Evolutionary conservation across 2,888 invertebrate species (phyloP), one percentile per base, ranked within the genome.

Genomic region (Leucophenga montana): DNA sequence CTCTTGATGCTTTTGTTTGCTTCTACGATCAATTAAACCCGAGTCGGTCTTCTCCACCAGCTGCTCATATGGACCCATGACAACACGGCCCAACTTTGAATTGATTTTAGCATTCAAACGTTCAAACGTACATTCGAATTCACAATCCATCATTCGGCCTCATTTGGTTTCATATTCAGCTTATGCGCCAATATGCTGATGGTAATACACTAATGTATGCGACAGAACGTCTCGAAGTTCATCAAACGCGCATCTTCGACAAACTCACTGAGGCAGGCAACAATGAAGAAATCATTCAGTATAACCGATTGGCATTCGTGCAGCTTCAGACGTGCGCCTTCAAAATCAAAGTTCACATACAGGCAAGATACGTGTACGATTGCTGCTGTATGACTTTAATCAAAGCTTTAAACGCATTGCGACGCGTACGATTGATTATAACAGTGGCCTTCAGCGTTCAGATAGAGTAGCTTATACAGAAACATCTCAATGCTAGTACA

Each of bases 21-120:
- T 92, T 89, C 96, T 97, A 84, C 98, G 94, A 90, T 99, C 98
- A 77, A 99, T 96, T 76, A 98, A 92, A 78, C 96, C 95, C 54
- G 97, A 95, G 90, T 99, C 99, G 81, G 98, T 97, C 89, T 99
- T 97, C 89, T 99, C 99, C 77, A 99, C 97, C 48, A 99, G 92
- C 87, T 99, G 99, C 87, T 99, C 99, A 89, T 99, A 99, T 0
- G 99, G 99, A 39, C 99, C 99, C 99, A 99, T 99, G 67, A 99
- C 97, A 68, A 99, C 99, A 88, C 99, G 98, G 1, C 99, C 99
- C 86, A 96, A 89, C 88, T 96, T 96, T 3, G 99, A 99, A 90
- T 99, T 99, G 77, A 99, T 99, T 90, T 99, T 99, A 0, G 99
- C 99, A 90, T 99, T 99, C 68, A 99, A n/a, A n/a, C n/a, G n/a